A percentile compares a stretch with the other conserved stretches of the same genome.
Conservation (phyloP, 2,113 vertebrate genomes). For the Todiramphus saurophagus region DNA sequence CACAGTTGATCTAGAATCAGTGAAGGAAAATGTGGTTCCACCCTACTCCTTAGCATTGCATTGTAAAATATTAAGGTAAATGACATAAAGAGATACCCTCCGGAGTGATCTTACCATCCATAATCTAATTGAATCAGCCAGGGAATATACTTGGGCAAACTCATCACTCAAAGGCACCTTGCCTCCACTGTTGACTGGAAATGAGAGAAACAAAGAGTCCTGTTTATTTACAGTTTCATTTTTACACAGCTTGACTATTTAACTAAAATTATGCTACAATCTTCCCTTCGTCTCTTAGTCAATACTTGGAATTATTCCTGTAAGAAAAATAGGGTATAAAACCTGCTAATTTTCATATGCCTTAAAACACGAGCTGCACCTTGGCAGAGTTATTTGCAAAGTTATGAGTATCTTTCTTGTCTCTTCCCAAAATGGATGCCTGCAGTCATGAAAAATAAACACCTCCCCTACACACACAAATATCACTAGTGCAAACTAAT, state of each 20-base stretch:
- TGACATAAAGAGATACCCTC: not conserved
- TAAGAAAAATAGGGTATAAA: not conserved
- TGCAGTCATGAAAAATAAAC: not conserved
- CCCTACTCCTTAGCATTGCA: not conserved
- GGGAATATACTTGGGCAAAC: conserved; percentile 86
- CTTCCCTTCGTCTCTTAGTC: not conserved
- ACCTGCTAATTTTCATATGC: not conserved
- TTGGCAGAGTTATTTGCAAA: not conserved
- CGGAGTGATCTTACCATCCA: conserved; percentile 90
- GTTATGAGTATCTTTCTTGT: not conserved
- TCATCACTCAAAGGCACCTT: conserved; percentile 84
- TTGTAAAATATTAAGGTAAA: not conserved
- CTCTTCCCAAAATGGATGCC: not conserved
- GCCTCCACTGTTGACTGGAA: conserved; percentile 85
- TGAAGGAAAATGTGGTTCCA: not conserved
- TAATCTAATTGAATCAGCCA: conserved; percentile 93
- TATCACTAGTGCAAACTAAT: not conserved
- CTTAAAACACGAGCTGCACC: not conserved
- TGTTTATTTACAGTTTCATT: conserved; percentile 9
- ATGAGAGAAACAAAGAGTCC: conserved; percentile 24
- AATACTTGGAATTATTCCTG: not conserved
- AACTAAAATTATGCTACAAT: not conserved
- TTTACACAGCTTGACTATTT: not conserved
- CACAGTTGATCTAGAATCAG: not conserved
- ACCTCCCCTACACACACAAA: not conserved